Evolutionary conservation across 2,888 invertebrate genomes (phyloP), one percentile per base, ranked within the genome.

Genomic region (Drepana falcataria): DNA sequence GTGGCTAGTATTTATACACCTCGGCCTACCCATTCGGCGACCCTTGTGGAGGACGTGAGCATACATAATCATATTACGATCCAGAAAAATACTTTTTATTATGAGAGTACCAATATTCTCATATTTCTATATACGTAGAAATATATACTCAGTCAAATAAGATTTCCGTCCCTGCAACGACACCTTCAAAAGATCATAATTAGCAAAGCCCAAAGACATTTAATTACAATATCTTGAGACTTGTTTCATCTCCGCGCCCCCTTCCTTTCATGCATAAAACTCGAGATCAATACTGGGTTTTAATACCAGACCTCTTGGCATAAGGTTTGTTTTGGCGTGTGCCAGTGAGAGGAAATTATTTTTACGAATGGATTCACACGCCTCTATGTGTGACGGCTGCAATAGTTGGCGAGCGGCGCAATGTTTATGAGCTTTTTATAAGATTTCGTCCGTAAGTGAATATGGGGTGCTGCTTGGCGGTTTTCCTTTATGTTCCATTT

Each of bases 271-370:
- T 34, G 40, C 51, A 51, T 51, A 40, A 40, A 51, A 3, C 3
- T 2, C 21, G 34, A 51, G 41, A 41, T 34, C 21, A 21, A 37
- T 51, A 34, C 34, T 41, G 41, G 6, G 33, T 40, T 51, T 51
- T 51, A 41, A 7, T 2, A 5, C 9, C 40, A 34, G 3, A 34
- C 2, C 1, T 34, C 3, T 41, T 6, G 41, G 2, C 33, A 40
- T 41, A 40, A 3, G 41, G 2, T 40, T 51, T 40, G 4, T 33
- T 41, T 40, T 51, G 60, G 53, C 53, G 35, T 40, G 41, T 33
- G 34, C 53, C 53, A 47, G 44, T 9, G 63, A 60, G 61, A 75
- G 76, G 75, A 77, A 75, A 77, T 77, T 75, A 76, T 75, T 77
- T 76, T 75, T 76, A 71, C 73, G 68, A 67, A 58, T 66, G 67